A percentile compares a stretch with the other conserved stretches of the same genome.
phyloP scores from a whole-genome alignment of 2,797 vertebrate species.

The Cirrhinus mrigala region DNA sequence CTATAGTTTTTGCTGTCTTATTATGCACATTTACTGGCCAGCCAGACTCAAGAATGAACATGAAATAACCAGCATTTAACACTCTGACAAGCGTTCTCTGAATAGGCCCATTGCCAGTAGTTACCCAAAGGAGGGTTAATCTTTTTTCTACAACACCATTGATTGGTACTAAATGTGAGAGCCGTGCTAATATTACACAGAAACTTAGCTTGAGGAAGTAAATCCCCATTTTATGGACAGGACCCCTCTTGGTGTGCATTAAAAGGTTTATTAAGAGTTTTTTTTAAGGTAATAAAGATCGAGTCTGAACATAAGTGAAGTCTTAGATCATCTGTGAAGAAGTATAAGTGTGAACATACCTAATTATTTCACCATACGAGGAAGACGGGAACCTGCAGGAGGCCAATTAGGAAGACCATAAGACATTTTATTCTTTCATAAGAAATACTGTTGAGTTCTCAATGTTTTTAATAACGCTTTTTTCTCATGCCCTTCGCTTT shows the following conservation, averaged over 20 bases:
- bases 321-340: slow-evolving; percentile 43
- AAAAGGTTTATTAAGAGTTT: slow-evolving; percentile 40
- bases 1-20: not conserved
- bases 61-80: not conserved
- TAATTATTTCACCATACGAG: slow-evolving; percentile 55
- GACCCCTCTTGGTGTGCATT: slow-evolving; percentile 34
- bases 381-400: slow-evolving; percentile 39
- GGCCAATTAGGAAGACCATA: slow-evolving; percentile 50
- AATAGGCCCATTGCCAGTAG: slow-evolving; percentile 31
- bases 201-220: slow-evolving; percentile 24
- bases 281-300: slow-evolving; percentile 22
- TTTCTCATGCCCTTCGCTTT: not conserved
- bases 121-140: slow-evolving; percentile 34
- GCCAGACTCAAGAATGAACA: not conserved
- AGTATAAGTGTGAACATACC: slow-evolving; percentile 52
- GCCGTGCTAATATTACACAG: not conserved
- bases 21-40: not conserved
- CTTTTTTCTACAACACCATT: slow-evolving; percentile 12
- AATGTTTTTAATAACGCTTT: not conserved
- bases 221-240: slow-evolving; percentile 31
- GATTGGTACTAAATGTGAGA: slow-evolving; percentile 37
- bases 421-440: slow-evolving; percentile 9
- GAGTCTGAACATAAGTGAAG: slow-evolving; percentile 44
- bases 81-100: slow-evolving; percentile 59
- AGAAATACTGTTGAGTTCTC: slow-evolving; percentile 28